Evolutionary conservation across 2,797 vertebrate genomes (phyloP), one percentile per base, ranked within the genome.

Genomic region (Galago senegalensis): DNA sequence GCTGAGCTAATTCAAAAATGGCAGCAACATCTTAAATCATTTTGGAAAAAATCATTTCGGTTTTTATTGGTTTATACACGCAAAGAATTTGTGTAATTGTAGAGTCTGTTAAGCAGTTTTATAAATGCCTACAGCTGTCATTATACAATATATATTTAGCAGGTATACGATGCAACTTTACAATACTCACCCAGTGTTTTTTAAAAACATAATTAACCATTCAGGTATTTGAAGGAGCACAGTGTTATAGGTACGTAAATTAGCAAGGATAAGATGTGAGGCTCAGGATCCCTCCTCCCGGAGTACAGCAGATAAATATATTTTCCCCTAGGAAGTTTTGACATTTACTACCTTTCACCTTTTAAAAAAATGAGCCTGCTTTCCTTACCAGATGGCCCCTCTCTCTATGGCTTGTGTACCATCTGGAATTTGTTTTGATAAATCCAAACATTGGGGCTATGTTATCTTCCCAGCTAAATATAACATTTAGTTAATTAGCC

Each of bases 361-460:
- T 92, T 67, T 83, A 95, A 93, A 94, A 93, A 89, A 75, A 94
- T 7, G 82, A 75, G 25, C 56, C 83, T 67, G 88, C 91, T 37
- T 70, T 91, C 61, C 93, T 96, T 96, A 92, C 49, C 91, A 95
- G 81, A 72, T 92, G 91, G 77, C 81, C 95, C 43, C 81, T 98
- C 58, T 69, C 82, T 63, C 6, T 90, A 20, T 46, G 72, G 43
- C 87, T 88, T 63, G 53, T 80, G 89, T 97, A 77, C 88, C 85
- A 70, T 97, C 96, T 97, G 95, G 79, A 87, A 95, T 98, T 96
- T 97, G 72, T 46, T 97, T 97, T 98, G 96, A 93, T 94, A 90
- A 97, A 98, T 89, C 20, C 92, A 87, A 95, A 69, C 89, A 88
- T 73, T 94, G 97, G 89, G 34, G 82, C 88, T 96, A 73, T 95